Evolutionary conservation across 53 echinoderm and acorn worm genomes (phyloP), one percentile per base, ranked within the genome.

Genomic region (Patiria pectinifera): DNA sequence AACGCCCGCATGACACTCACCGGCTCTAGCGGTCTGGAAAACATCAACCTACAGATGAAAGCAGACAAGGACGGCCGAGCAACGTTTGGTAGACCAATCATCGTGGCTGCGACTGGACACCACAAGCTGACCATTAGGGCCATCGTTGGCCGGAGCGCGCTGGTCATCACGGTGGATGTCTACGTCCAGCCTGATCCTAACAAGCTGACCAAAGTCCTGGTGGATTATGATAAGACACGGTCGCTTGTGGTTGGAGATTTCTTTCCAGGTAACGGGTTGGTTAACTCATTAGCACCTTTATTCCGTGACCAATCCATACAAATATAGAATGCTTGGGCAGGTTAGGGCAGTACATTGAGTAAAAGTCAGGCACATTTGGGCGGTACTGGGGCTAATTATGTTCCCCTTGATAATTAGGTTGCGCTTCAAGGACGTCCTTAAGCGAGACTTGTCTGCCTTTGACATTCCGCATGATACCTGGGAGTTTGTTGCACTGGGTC

Each of bases 111-210:
- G 10, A 92, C 96, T 83, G 96, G 94, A 1, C 90, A 79, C 75
- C 96, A 98, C 86, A 89, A 85, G 85, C 89, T 98, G 87, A 62
- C 71, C 18, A 80, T 94, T 26, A 95, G 95, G 89, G 93, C 93
- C 24, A 58, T 78, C 0, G 59, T 95, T 45, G 98, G 98, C 23
- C 89, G 86, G 76, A 87, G 4, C 18, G 61, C 69, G 44, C 71
- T 81, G 82, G 59, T 61, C 59, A 63, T 11, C 24, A 2, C 5
- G 21, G 91, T 62, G n/a, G 82, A 91, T 53, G 75, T 98, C 3
- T 89, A 92, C 63, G 89, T 98, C 69, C 82, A 87, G 71, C 96
- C 98, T n/a, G 96, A 98, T 76, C 94, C 94, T 2, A 94, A 82
- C 49, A 95, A 93, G 61, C 85, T 95, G 23, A 85, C 91, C 15